Base-by-base conservation (phyloP, 2,113 vertebrate genomes). In the Chiloscyllium plagiosum region DNA sequence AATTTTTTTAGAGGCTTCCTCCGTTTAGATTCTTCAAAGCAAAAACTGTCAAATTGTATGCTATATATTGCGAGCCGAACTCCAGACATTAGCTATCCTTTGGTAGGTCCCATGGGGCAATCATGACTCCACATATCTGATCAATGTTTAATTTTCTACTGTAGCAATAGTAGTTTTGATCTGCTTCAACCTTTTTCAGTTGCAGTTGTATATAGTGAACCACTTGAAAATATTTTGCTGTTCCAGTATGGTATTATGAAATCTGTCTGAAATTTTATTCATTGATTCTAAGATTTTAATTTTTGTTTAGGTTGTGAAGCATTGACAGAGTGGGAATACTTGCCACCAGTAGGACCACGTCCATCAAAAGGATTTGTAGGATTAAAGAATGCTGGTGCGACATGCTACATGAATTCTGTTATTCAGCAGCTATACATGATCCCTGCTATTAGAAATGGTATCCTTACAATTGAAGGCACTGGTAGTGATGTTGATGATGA, bases 341-440 rank as follows among this genome's bases (percentile, higher is more conserved):
- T 99, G 22, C 99, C 99, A 95, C 99, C 99, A 6, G 99, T 99
- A 96, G 99, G 99, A 69, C 99, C 99, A 24, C 98, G 99, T 72
- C 99, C 99, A 0, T 99, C 98, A 95, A 99, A 99, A 97, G 99
- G 99, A 96, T 99, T 99, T 97, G 99, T 99, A 95, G 99, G 99
- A 7, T 97, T 99, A 52, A 99, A 99, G 98, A 99, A 99, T 72
- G 99, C 99, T 7, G 99, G 99, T 96, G 99, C 99, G 96, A 99
- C 99, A 96, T 99, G 99, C 97, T 99, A 99, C 95, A 99, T 99
- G 99, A 99, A 99, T 97, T 99, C 99, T n/a, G 99, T 99, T 96
- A 99, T 99, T 97, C 99, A 99, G 97, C 99, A 99, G 97, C 98
- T 99, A 26, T 99, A 99, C 97, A 99, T 99, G 99, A 99, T 99